These are phyloP conservation scores for Eufriesea mexicana DNA, from an alignment of 1,140 invertebrate species.

Conservation along the genomic window DNA sequence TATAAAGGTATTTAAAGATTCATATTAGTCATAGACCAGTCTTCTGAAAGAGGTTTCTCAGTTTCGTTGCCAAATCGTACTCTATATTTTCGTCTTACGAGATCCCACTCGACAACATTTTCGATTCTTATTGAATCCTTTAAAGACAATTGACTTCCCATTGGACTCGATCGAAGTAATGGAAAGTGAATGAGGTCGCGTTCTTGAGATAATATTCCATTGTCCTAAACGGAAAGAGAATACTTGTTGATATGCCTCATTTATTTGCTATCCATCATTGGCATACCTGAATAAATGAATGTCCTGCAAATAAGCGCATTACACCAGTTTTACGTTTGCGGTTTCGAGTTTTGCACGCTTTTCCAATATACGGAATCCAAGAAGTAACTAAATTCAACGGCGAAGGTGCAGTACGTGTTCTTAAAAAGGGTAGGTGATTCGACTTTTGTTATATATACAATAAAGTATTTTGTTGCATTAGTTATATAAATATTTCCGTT, in stretches of 20 bases:
- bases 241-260: background rate
- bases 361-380: constrained; percentile 91
- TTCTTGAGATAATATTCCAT: constrained; percentile 63
- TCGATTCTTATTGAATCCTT: constrained; percentile 88
- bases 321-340: constrained; percentile 65
- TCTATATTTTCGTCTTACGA: constrained; percentile 93
- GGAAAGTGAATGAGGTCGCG: constrained; percentile 68
- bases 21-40: constrained; percentile 58
- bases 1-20: constrained; percentile 28
- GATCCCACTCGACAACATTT: constrained; percentile 94
- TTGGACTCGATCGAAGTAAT: constrained; percentile 86
- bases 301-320: constrained; percentile 68
- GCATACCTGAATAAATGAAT: constrained; percentile 61
- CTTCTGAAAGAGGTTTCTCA: constrained; percentile 83
- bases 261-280: background rate
- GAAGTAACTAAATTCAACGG: constrained; percentile 98
- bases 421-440: constrained; percentile 19
- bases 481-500: background rate
- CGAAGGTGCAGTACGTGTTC: constrained; percentile 97
- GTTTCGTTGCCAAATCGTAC: constrained; percentile 87
- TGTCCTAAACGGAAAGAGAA: constrained; percentile 58
- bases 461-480: background rate
- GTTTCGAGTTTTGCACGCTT: constrained; percentile 73
- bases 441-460: background rate
- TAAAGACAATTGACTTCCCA: constrained; percentile 91